Evolutionary conservation across 2,888 invertebrate species (phyloP).

Genomic region (Theodoxus fluviatilis): DNA sequence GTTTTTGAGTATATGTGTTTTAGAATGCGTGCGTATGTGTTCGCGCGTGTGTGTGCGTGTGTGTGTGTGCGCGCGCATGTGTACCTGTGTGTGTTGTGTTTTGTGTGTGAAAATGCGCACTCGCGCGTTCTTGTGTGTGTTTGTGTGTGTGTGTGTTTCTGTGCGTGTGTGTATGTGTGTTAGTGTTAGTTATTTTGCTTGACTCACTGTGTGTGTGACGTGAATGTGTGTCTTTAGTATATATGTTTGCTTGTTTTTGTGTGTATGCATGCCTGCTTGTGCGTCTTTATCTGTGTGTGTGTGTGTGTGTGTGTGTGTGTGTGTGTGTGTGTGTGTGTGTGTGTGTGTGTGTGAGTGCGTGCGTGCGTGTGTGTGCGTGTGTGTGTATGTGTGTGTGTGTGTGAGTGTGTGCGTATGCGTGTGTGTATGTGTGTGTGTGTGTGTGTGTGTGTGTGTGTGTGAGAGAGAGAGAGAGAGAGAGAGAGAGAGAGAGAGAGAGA

Average conservation of each 20-base stretch:
- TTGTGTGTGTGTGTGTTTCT: conserved; percentile 18
- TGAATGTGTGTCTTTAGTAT: neutral
- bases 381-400: conserved; percentile 11
- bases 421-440: conserved; percentile 14
- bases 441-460: conserved; percentile 14
- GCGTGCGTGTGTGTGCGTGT: conserved; percentile 15
- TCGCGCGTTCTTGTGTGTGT: neutral
- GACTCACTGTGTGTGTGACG: neutral
- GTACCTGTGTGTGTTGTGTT: no score
- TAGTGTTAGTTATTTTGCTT: neutral
- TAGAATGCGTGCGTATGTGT: no score
- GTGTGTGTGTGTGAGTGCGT: conserved; percentile 21
- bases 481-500: neutral
- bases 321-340: conserved; percentile 16
- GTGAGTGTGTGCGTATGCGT: conserved; percentile 9
- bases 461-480: neutral
- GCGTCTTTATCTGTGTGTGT: conserved; percentile 1
- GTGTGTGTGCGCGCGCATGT: no score
- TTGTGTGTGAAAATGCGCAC: no score
- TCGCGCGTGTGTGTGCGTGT: no score
- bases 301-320: conserved; percentile 14
- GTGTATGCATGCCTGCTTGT: conserved; percentile 1
- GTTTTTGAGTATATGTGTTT: no score
- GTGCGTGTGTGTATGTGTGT: conserved; percentile 20
- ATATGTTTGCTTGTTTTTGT: neutral